Evolutionary conservation across 1,140 invertebrate species (phyloP).

Genomic region (Elymnias hypermnestra): DNA sequence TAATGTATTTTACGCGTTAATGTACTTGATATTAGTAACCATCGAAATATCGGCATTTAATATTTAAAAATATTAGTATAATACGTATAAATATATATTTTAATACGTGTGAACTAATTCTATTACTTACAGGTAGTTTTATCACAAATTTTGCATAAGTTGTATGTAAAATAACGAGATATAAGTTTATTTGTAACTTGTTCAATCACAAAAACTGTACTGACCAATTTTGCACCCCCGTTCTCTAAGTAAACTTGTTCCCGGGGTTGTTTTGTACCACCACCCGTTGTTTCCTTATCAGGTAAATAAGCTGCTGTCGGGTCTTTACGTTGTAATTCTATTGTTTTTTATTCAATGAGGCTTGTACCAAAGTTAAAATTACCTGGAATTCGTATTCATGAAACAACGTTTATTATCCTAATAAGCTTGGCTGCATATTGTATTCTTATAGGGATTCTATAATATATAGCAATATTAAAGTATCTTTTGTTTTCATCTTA

Average conservation of each 20-base stretch:
- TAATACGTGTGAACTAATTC: no score
- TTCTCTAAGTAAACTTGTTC: neutral
- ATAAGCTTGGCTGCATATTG: neutral
- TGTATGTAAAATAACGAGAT: no score
- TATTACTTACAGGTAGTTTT: neutral
- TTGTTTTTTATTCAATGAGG: slow-evolving; percentile 18
- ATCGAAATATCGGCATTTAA: no score
- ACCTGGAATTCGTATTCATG: neutral
- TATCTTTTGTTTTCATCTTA: no score
- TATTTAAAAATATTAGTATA: no score
- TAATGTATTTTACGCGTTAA: no score
- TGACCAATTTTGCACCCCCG: neutral
- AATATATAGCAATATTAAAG: no score
- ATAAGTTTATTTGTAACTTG: no score
- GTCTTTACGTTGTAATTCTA: slow-evolving; percentile 10
- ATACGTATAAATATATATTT: no score
- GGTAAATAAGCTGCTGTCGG: slow-evolving; percentile 5
- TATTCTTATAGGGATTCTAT: slow-evolving; percentile 4
- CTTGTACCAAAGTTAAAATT: slow-evolving; percentile 5
- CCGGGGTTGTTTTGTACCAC: neutral
- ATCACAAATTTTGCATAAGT: no score
- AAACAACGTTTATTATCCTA: slow-evolving; percentile 5
- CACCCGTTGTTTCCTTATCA: slow-evolving; percentile 11
- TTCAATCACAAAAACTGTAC: neutral
- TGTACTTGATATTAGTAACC: no score